Conservation (phyloP, 2,113 vertebrate species). For the Bos javanicus region DNA sequence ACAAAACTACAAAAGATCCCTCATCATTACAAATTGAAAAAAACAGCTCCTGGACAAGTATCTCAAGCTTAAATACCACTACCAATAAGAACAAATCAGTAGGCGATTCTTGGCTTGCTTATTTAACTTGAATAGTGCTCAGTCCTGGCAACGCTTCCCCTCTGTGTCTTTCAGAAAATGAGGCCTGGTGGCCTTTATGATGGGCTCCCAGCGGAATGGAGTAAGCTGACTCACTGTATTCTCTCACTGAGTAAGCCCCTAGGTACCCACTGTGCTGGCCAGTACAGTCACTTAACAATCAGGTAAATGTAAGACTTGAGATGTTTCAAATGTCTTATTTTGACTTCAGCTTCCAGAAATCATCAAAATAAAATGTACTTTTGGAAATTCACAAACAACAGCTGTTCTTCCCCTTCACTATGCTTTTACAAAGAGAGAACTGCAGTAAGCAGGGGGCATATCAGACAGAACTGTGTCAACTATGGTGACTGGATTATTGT, state of each 20-base stretch:
- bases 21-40: conserved; percentile 16
- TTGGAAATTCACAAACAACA: neutral
- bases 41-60: neutral
- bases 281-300: neutral
- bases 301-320: neutral
- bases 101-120: neutral
- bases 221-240: neutral
- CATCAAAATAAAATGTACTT: neutral
- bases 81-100: neutral
- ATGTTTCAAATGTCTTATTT: neutral
- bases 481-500: neutral
- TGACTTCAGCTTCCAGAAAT: neutral
- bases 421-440: neutral
- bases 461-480: neutral
- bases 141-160: neutral
- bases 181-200: neutral
- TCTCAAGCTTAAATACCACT: neutral
- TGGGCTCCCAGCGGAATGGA: neutral
- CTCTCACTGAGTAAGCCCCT: neutral
- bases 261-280: neutral
- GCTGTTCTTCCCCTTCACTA: neutral
- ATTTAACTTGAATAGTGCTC: neutral
- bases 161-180: neutral
- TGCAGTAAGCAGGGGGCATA: neutral
- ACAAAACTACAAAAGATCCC: neutral